Evolutionary conservation across 2,797 vertebrate genomes (phyloP), one percentile per base, ranked within the genome.

Genomic region (Leuciscus waleckii): DNA sequence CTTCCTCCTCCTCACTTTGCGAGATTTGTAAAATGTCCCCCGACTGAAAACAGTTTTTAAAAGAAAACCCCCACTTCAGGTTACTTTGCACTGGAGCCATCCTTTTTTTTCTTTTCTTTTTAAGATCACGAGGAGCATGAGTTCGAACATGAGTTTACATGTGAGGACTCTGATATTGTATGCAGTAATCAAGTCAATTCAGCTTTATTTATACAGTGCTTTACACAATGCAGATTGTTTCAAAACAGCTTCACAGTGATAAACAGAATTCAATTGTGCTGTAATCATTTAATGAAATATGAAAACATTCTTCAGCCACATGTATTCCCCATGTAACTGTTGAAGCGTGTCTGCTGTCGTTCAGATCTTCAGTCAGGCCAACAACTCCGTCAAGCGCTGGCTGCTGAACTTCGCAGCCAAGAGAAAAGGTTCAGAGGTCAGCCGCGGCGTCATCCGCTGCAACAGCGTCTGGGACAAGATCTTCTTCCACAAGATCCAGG

Each of bases 401-500:
- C 90, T 99, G 43, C 96, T 99, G 89, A 98, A 99, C 92, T 99
- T 99, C 4, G 98, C 98, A 0, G 97, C 97, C 0, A 96, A 93
- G 81, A 94, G 97, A 93, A 99, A 99, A 94, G 96, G 97, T 61
- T 96, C 96, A 0, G 98, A 99, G 89, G 96, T 99, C 63, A 96
- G 92, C 89, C 95, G 95, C 0, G 98, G 98, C 23, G 92, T 99
- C 88, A 97, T 99, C 86, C 95, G 98, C 82, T 97, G 96, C 0
- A 95, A 99, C 90, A 99, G 98, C 73, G 78, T 99, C 89, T 99
- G 98, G 98, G 98, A 99, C 87, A 97, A 96, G 82, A 94, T 99
- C 84, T 97, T 99, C 93, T 99, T 99, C 90, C 97, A 97, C 88
- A 99, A 97, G 93, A 97, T 99, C 90, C 98, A 99, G 97, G 98